Percentiles rank a stretch among this genome's conserved stretches.
phyloP scores from a whole-genome alignment of 2,113 vertebrate species.

The Antigone vipio region DNA sequence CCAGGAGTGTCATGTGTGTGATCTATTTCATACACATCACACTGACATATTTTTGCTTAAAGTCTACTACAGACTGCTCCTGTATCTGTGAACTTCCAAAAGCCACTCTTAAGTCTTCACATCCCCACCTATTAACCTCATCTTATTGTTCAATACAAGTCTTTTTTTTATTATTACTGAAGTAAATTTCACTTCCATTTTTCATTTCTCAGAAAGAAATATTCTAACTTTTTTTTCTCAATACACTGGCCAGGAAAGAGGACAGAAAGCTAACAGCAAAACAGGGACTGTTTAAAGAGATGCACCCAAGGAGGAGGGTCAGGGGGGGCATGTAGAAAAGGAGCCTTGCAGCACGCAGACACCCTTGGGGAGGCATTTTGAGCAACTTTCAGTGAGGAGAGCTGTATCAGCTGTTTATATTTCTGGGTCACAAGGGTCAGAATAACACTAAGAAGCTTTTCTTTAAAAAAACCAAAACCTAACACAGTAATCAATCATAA shows the following conservation, averaged over 20 bases:
- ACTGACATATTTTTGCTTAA: neutral
- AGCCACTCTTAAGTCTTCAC: neutral
- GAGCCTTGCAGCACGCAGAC: neutral
- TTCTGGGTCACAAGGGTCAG: neutral
- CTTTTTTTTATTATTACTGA: neutral
- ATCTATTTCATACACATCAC: neutral
- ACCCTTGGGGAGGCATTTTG: neutral
- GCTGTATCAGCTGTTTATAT: neutral
- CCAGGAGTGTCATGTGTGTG: neutral
- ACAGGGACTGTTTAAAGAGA: neutral
- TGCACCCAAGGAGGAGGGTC: accelerated
- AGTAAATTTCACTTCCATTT: neutral
- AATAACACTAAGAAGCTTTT: neutral
- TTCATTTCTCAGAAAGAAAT: neutral
- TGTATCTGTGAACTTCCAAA: neutral
- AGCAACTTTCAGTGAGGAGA: neutral
- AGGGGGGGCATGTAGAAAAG: neutral
- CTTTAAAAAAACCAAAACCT: neutral
- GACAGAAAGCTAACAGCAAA: neutral
- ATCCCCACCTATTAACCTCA: neutral
- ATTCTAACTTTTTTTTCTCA: neutral
- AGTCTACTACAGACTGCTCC: neutral
- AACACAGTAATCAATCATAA: neutral
- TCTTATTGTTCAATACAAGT: neutral
- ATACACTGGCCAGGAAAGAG: neutral